Evolutionary conservation across 2,797 vertebrate genomes (phyloP), one percentile per base, ranked within the genome.

Genomic region (Manis pentadactyla): DNA sequence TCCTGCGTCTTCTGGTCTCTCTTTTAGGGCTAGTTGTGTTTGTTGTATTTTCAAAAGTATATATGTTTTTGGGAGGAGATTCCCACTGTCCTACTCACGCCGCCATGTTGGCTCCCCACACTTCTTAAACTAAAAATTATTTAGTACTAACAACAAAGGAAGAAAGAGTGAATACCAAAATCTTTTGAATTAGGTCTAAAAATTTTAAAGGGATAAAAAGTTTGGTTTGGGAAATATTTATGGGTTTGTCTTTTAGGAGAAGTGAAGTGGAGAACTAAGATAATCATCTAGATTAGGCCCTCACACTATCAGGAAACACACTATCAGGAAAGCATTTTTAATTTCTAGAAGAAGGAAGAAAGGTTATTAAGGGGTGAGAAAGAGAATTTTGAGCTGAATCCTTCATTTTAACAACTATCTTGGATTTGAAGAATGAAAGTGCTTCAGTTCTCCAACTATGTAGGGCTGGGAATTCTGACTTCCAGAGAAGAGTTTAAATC

Each of bases 391-490:
- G 63, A 73, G 34, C 11, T 10, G 3, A 90, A 63, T 82, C 42
- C 69, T 86, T 93, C n/a, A 49, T 89, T 53, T 90, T 75, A 42
- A 49, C 49, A 42, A 53, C 49, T 74, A 11, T 31, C 78, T 83
- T 82, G 34, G 69, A 63, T 87, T 78, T 77, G 46, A 73, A 93
- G 61, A 71, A 73, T 39, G n/a, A 95, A 96, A 75, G n/a, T 13
- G 23, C 27, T 85, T 85, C 17, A 46, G 3, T 93, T 83, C n/a
- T 88, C 75, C 29, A 46, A 11, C 42, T 89, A 71, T 37, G 17
- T 39, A 21, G 31, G 31, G 39, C 64, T 74, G 39, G 2, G 31
- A 21, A 49, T 39, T 81, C 84, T 55, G 27, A 74, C 29, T 21
- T 87, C 49, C 84, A 89, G 66, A 73, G 10, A 77, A 83, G 9